Base-by-base conservation (phyloP, 2,888 invertebrate genomes). In the Drosophila lutescens region DNA sequence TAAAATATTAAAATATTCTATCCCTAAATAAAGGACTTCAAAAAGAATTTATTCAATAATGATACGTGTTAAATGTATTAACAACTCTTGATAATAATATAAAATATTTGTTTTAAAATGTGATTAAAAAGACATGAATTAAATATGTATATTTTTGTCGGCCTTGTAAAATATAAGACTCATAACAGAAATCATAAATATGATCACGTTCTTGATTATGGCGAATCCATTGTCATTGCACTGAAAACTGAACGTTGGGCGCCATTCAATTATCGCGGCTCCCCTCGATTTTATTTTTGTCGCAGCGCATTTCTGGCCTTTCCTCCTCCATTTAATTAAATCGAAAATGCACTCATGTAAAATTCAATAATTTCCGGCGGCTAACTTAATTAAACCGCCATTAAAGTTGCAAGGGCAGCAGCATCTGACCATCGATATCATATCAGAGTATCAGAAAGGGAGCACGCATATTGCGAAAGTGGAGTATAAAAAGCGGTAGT, bases 291-390 rank as follows among this genome's bases (percentile, higher is more conserved):
- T 20, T 17, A 17, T 61, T 8, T 58, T 30, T 47, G 47, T 32
- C 32, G 30, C 17, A 20, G 8, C 30, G 30, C 53, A 4, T 46
- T 12, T 47, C 46, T 55, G 38, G 47, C 57, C 34, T 12, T 36
- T 41, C 46, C 41, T 8, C 47, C 40, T 56, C 17, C 10, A 53
- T 56, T 77, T 84, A 84, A 86, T 86, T 72, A 54, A 86, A 84
- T 86, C 82, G 69, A 61, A 59, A 75, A 70, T 79, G 81, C 82
- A 84, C 82, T 83, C 85, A 86, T 84, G 79, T 71, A 51, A 78
- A 86, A 84, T 80, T 78, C 79, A 84, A 84, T 84, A 76, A 78
- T 80, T 81, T 80, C 65, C 79, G 60, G 67, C 65, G 30, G 55
- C 81, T 79, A 84, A 83, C 66, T 79, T 68, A 78, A 83, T 86